A percentile compares a stretch with the other conserved stretches of the same genome.
Conservation (phyloP, 2,888 invertebrate species). For the Marasmarcha lunaedactyla region DNA sequence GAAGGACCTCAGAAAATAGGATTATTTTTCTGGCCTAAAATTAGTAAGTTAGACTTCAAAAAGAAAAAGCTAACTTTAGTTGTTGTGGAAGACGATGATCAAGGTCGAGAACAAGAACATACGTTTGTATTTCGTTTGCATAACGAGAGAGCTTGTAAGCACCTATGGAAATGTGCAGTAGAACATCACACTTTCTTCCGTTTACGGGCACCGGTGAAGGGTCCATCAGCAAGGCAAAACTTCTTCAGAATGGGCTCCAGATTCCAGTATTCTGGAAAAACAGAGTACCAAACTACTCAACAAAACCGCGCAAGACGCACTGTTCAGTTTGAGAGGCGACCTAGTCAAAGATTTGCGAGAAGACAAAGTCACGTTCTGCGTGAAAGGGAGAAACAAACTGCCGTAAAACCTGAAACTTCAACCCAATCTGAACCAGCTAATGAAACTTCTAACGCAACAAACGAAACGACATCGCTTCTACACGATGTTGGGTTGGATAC, state of each 20-base stretch:
- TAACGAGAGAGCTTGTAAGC: constrained; percentile 98
- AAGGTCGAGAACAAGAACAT: constrained; percentile 96
- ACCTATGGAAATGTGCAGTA: constrained; percentile 99
- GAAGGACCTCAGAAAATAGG: constrained; percentile 98
- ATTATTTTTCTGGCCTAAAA: constrained; percentile 99
- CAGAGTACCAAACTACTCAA: constrained; percentile 97
- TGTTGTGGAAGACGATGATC: constrained; percentile 98
- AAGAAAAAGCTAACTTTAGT: constrained; percentile 96
- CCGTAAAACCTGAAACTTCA: constrained; percentile 34
- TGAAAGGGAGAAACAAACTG: constrained; percentile 77
- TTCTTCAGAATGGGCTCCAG: constrained; percentile 99
- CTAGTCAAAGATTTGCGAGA: constrained; percentile 95
- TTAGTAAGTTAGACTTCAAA: constrained; percentile 97
- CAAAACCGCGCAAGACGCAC: constrained; percentile 90
- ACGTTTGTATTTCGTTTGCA: constrained; percentile 97
- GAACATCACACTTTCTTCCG: constrained; percentile 99
- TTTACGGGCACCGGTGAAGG: constrained; percentile 88
- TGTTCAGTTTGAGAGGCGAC: constrained; percentile 95
- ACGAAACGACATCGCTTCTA: constrained; percentile 25
- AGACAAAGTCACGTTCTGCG: constrained; percentile 90
- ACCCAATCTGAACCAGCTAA: constrained; percentile 28
- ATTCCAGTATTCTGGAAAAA: constrained; percentile 93
- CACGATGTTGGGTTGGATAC: constrained; percentile 33
- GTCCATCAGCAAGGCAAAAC: constrained; percentile 90
- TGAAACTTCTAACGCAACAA: constrained; percentile 41